phyloP scores from a whole-genome alignment of 2,888 invertebrate species.

The Apeira syringaria region DNA sequence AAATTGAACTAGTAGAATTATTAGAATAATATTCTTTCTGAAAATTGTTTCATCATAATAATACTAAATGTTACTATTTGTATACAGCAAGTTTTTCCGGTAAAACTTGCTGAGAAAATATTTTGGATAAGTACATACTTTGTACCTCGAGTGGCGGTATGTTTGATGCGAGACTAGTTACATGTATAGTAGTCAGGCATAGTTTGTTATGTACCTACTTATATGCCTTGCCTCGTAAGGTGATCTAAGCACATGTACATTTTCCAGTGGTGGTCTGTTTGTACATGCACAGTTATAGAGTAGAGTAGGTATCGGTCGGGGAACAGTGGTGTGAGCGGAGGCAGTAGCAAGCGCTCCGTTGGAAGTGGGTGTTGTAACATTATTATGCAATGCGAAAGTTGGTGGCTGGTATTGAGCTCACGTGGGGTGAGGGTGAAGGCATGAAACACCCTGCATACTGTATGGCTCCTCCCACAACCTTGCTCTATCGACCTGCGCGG shows the following conservation, averaged over 20 bases:
- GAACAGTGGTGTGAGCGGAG: slow-evolving; percentile 1
- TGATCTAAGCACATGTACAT: background rate
- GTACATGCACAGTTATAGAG: background rate
- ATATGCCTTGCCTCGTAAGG: too few relatives aligned
- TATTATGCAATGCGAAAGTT: slow-evolving; percentile 67
- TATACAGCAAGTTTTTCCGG: too few relatives aligned
- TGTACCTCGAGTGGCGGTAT: too few relatives aligned
- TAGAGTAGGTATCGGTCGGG: slow-evolving; percentile 1
- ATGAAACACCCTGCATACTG: slow-evolving; percentile 63
- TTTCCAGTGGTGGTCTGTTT: background rate
- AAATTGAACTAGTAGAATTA: too few relatives aligned
- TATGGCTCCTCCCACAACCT: slow-evolving; percentile 66
- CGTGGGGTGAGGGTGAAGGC: slow-evolving; percentile 72
- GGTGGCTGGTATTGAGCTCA: slow-evolving; percentile 37
- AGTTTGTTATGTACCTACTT: too few relatives aligned
- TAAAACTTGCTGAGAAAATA: too few relatives aligned
- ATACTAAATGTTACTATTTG: too few relatives aligned
- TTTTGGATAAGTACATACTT: too few relatives aligned
- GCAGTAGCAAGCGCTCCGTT: slow-evolving; percentile 1
- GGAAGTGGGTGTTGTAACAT: slow-evolving; percentile 30
- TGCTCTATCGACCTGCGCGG: slow-evolving; percentile 80
- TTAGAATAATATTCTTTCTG: too few relatives aligned
- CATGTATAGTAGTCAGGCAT: too few relatives aligned
- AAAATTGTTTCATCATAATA: too few relatives aligned
- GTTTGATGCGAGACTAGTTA: too few relatives aligned